Evolutionary conservation across 1,140 invertebrate genomes (phyloP).

Genomic region (Penaeus japonicus): DNA sequence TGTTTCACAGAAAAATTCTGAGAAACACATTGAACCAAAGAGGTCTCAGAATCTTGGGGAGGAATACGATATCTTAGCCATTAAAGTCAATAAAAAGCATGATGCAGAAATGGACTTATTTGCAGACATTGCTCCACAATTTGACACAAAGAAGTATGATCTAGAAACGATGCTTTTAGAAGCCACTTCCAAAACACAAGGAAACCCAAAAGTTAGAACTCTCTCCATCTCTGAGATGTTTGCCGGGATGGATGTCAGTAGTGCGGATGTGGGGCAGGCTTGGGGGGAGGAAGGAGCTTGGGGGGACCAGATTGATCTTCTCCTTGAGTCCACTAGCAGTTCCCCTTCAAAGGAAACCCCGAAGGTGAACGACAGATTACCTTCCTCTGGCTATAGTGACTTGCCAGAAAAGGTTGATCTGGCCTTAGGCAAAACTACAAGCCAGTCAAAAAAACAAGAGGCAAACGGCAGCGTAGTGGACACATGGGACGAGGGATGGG

Average conservation of each 20-base stretch:
- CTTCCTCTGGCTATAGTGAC: too few relatives aligned
- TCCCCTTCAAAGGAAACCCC: too few relatives aligned
- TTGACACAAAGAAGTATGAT: constrained; percentile 50
- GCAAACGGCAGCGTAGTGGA: too few relatives aligned
- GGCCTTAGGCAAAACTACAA: too few relatives aligned
- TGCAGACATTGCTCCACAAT: constrained; percentile 37
- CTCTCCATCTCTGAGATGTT: constrained; percentile 35
- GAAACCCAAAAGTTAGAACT: neutral
- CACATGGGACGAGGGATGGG: too few relatives aligned
- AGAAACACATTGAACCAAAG: neutral
- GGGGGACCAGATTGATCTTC: constrained; percentile 18
- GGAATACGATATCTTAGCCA: constrained; percentile 49
- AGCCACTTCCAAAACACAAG: constrained; percentile 17
- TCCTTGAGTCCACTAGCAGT: neutral
- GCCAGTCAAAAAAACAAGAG: too few relatives aligned
- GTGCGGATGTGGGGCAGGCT: constrained; percentile 7
- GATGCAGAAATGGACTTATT: constrained; percentile 43
- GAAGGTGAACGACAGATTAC: too few relatives aligned
- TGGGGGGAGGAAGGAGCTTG: constrained; percentile 26
- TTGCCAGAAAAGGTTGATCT: too few relatives aligned
- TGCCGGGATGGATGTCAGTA: constrained; percentile 25
- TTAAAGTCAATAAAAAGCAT: constrained; percentile 51
- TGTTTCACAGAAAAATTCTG: neutral
- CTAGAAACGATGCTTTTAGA: constrained; percentile 41
- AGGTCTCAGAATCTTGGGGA: constrained; percentile 36